These are phyloP conservation scores for Lasioglossum leucozonium DNA, from an alignment of 2,888 invertebrate genomes.

Conservation along the genomic window DNA sequence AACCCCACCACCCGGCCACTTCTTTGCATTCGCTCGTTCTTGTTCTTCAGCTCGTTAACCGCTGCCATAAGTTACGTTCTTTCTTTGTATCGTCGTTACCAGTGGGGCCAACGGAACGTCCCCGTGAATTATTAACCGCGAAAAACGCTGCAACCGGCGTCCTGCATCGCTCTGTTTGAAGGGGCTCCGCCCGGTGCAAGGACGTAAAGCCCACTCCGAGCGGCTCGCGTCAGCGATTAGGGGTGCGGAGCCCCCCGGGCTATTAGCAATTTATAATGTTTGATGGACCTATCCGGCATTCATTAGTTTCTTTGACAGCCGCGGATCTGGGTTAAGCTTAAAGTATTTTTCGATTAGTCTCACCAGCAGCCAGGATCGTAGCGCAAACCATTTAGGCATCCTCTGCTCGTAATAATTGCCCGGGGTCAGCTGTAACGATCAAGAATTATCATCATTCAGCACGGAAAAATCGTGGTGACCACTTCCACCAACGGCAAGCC, in stretches of 20 bases:
- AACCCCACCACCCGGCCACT: constrained; percentile 5
- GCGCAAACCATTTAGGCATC: neutral
- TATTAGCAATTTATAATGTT: constrained; percentile 4
- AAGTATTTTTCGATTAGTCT: neutral
- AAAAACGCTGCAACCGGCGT: constrained; percentile 27
- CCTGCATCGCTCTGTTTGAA: neutral
- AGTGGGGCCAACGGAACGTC: constrained; percentile 18
- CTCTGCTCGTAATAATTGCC: no score
- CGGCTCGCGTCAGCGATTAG: neutral
- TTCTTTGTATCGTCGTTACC: constrained; percentile 44
- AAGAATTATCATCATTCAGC: no score
- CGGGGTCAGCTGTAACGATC: no score
- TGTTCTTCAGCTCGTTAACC: constrained; percentile 64
- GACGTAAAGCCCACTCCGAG: neutral
- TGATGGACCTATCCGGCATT: constrained; percentile 1
- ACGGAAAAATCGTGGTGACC: no score
- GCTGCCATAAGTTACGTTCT: constrained; percentile 45
- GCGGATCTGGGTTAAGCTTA: neutral
- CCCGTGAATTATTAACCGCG: constrained; percentile 42
- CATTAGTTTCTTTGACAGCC: constrained; percentile 7
- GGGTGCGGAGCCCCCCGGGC: neutral
- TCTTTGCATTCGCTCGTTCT: constrained; percentile 41
- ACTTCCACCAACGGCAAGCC: no score
- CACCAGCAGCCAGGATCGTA: neutral
- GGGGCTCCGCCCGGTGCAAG: neutral